These are phyloP conservation scores for Oreohelix idahoensis DNA, from an alignment of 1,140 invertebrate genomes.

Conservation along the genomic window DNA sequence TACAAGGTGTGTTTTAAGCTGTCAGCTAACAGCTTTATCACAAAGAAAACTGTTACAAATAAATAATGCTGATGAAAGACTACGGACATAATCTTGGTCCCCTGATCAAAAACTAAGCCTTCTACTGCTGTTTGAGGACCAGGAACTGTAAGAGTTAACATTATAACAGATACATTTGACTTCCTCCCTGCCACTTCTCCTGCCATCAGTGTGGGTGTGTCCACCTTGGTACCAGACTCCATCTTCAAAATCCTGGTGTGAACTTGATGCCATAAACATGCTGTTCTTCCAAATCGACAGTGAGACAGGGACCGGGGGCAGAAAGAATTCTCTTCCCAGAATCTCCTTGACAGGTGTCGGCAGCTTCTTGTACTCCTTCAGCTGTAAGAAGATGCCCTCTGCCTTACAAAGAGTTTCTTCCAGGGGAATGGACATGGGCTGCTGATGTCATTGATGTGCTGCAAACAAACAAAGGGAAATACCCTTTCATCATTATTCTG, in stretches of 20 bases:
- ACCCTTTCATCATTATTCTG: too few relatives aligned
- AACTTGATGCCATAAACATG: slow-evolving; percentile 8
- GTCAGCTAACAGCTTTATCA: too few relatives aligned
- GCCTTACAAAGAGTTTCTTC: slow-evolving; percentile 85
- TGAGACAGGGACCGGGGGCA: slow-evolving; percentile 37
- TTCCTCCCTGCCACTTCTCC: slow-evolving; percentile 43
- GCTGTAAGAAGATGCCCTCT: slow-evolving; percentile 90
- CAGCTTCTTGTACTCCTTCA: slow-evolving; percentile 76
- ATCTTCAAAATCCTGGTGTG: not conserved
- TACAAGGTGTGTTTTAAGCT: too few relatives aligned
- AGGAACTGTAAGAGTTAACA: not conserved
- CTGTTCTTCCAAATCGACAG: slow-evolving; percentile 34
- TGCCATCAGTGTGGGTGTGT: slow-evolving; percentile 44
- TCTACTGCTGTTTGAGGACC: not conserved
- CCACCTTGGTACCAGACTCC: not conserved
- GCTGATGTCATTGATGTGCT: slow-evolving; percentile 95
- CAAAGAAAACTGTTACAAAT: too few relatives aligned
- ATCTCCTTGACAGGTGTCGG: slow-evolving; percentile 64
- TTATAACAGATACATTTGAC: slow-evolving; percentile 33
- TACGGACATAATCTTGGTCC: too few relatives aligned
- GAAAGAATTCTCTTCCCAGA: too few relatives aligned
- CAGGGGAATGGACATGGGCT: slow-evolving; percentile 86
- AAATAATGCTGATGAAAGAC: too few relatives aligned
- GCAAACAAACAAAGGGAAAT: slow-evolving; percentile 63
- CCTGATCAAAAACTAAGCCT: not conserved